Evolutionary conservation across 2,113 vertebrate genomes (phyloP).

Genomic region (Myotis yumanensis): DNA sequence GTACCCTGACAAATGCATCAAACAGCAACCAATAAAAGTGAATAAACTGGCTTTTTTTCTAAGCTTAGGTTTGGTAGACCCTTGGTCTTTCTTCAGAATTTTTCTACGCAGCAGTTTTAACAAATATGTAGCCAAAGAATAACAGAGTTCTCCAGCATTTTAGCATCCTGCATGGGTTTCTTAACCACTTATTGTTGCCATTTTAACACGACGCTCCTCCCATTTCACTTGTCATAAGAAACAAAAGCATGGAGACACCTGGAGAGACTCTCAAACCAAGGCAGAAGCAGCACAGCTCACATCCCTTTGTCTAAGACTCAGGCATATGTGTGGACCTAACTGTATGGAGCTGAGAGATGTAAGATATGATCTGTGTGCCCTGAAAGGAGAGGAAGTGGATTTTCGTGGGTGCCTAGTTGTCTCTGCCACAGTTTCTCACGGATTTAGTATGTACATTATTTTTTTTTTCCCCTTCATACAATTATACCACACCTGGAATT

Average conservation of each 20-base stretch:
- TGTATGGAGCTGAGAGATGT: not conserved
- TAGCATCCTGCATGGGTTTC: not conserved
- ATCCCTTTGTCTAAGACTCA: not conserved
- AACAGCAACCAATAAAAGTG: not conserved
- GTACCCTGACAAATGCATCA: not conserved
- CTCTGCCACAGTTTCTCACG: not conserved
- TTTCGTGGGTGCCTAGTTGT: not conserved
- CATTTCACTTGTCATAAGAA: not conserved
- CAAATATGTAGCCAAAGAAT: not conserved
- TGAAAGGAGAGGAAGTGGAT: not conserved
- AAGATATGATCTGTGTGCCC: not conserved
- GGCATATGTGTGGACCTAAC: not conserved
- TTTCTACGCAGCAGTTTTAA: conserved; percentile 9
- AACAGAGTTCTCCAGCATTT: not conserved
- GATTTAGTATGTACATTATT: not conserved
- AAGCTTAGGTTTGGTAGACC: not conserved
- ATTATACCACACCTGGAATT: not conserved
- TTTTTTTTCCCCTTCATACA: not conserved
- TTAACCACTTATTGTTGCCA: not conserved
- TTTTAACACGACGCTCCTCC: not conserved
- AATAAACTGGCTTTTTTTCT: not conserved
- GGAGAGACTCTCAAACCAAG: not conserved
- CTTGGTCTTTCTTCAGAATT: not conserved
- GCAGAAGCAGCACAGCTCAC: not conserved
- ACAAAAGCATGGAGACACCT: not conserved